Conservation (phyloP, 2,797 vertebrate genomes). For the Chrosomus eos region DNA sequence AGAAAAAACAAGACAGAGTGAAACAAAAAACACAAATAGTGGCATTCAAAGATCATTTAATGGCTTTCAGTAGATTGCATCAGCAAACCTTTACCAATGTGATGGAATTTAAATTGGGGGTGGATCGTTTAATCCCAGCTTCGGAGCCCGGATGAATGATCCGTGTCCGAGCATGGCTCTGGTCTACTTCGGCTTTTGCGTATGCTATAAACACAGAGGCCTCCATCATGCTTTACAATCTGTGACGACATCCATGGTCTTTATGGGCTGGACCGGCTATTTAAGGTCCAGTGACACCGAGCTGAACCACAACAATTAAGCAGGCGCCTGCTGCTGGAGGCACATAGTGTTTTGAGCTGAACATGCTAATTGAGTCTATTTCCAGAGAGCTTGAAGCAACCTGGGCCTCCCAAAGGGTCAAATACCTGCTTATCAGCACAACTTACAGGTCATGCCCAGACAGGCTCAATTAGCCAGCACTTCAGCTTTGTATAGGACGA, state of each 20-base stretch:
- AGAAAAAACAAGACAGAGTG: conserved; percentile 26
- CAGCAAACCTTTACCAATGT: conserved; percentile 56
- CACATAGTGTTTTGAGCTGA: conserved; percentile 39
- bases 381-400: conserved; percentile 52
- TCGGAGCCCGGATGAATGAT: conserved; percentile 50
- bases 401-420: conserved; percentile 65
- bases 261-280: not conserved
- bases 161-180: conserved; percentile 28
- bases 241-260: conserved; percentile 31
- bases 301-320: conserved; percentile 42
- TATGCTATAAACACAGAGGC: conserved; percentile 33
- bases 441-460: conserved; percentile 75
- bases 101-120: conserved; percentile 54
- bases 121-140: conserved; percentile 44
- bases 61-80: conserved; percentile 61
- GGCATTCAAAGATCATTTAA: conserved; percentile 55
- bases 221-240: conserved; percentile 40
- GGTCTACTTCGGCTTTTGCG: conserved; percentile 16
- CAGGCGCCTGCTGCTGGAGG: conserved; percentile 12
- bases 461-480: conserved; percentile 80
- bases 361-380: conserved; percentile 49
- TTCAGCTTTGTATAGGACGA: conserved; percentile 70
- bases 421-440: conserved; percentile 79
- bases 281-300: conserved; percentile 43
- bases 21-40: conserved; percentile 46